A percentile compares a stretch with the other conserved stretches of the same genome.
phyloP scores from a whole-genome alignment of 2,797 vertebrate species.

The Todus mexicanus region DNA sequence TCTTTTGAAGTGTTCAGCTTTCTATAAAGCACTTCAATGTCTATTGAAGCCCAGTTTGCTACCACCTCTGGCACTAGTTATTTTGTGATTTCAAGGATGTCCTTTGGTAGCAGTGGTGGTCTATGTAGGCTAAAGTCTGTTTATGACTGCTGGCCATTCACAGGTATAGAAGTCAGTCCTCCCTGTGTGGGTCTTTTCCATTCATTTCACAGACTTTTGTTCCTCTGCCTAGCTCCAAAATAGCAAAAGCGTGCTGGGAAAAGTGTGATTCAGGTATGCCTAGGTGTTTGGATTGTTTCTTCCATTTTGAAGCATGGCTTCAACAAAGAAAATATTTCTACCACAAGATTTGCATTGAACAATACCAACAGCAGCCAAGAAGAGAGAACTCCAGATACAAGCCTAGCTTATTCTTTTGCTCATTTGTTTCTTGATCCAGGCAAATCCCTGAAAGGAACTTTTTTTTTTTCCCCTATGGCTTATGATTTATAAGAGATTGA shows the following conservation, averaged over 20 bases:
- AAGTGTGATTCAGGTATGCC: background rate
- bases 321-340: background rate
- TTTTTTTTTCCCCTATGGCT: background rate
- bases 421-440: constrained; percentile 17
- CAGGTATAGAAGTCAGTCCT: background rate
- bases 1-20: background rate
- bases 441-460: background rate
- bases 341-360: background rate
- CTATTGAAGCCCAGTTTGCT: background rate
- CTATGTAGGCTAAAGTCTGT: background rate
- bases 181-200: background rate
- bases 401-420: background rate
- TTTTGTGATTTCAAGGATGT: background rate
- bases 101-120: background rate
- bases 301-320: background rate
- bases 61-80: background rate
- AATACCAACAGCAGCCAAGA: background rate
- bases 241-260: background rate
- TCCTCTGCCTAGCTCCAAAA: background rate
- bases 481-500: constrained; percentile 3
- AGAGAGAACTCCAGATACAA: background rate
- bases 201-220: background rate
- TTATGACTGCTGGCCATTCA: background rate
- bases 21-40: background rate
- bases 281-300: background rate